Evolutionary conservation across 92 coral and sea anemone species (phyloP), one percentile per base, ranked within the genome.

Genomic region (Zoanthus sansibaricus): DNA sequence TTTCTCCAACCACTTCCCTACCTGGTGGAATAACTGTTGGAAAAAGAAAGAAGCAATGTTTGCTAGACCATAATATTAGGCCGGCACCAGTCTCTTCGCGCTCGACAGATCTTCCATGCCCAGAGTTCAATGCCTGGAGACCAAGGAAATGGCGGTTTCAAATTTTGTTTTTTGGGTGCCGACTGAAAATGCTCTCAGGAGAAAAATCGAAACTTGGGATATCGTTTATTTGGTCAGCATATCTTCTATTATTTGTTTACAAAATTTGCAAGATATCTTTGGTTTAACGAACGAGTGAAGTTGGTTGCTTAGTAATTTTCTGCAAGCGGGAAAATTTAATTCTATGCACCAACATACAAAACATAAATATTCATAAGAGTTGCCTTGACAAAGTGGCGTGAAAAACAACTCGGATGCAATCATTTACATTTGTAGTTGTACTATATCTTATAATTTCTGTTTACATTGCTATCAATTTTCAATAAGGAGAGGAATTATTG

Each of bases 21-120:
- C 98, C 98, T 94, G 94, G 95, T 93, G 96, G 93, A 95, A 93
- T 88, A 88, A 86, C 83, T 82, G 83, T 90, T 91, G 89, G 87
- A 93, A 95, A 20, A 92, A 92, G 94, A 89, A 93, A 91, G 82
- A 84, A 75, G 13, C 30, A n/a, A 62, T 61, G 78, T 48, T 62
- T 45, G 75, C 91, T 89, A 93, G 94, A 90, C 95, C 96, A 89
- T 92, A 87, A 94, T 94, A 93, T 89, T 79, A 67, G 76, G 79
- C 86, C 86, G 61, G 86, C 85, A 92, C 83, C 89, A 83, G 98
- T 88, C 75, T 71, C 75, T 54, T 42, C 71, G 45, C 61, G 49
- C 58, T 20, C 61, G 70, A 77, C 11, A 15, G 16, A 5, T 15
- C 33, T 79, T 73, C 25, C 25, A 25, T 25, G 25, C 25, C 79